Evolutionary conservation across 1,140 invertebrate species (phyloP).

Genomic region (Marisa cornuarietis): DNA sequence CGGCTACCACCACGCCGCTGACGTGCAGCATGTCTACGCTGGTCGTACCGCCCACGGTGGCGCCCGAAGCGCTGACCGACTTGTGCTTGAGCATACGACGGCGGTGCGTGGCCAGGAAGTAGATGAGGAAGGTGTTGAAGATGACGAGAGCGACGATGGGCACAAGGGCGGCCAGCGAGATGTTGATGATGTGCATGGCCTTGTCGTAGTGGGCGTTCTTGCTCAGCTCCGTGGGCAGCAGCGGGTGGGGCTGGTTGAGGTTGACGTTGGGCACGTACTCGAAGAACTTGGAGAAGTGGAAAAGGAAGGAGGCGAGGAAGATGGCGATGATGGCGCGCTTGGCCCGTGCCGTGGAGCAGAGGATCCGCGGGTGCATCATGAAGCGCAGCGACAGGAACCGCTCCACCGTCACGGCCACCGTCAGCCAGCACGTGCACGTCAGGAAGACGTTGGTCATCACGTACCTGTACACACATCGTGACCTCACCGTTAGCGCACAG

Average conservation of each 20-base stretch:
- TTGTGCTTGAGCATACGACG: constrained; percentile 41
- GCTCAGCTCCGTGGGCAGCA: constrained; percentile 76
- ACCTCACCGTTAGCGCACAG: too few relatives aligned
- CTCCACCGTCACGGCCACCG: constrained; percentile 91
- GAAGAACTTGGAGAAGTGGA: constrained; percentile 81
- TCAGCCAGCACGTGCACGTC: constrained; percentile 92
- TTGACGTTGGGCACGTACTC: constrained; percentile 53
- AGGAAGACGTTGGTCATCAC: constrained; percentile 85
- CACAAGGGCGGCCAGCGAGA: constrained; percentile 76
- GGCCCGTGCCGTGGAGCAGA: constrained; percentile 89
- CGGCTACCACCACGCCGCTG: constrained; percentile 88
- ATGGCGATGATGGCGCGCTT: constrained; percentile 84
- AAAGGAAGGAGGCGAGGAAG: constrained; percentile 81
- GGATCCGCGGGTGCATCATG: constrained; percentile 82
- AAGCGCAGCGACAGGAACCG: constrained; percentile 95
- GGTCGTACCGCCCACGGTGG: constrained; percentile 9
- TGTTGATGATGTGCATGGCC: constrained; percentile 40
- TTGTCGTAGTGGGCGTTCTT: constrained; percentile 75
- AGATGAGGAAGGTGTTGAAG: constrained; percentile 89
- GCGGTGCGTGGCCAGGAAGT: constrained; percentile 84
- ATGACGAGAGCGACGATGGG: constrained; percentile 90
- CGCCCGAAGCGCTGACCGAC: background rate
- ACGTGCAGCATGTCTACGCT: constrained; percentile 51
- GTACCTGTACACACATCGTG: constrained; percentile 66
- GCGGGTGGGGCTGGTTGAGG: constrained; percentile 67